phyloP scores from a whole-genome alignment of 2,113 vertebrate species.

The Gavialis gangeticus region DNA sequence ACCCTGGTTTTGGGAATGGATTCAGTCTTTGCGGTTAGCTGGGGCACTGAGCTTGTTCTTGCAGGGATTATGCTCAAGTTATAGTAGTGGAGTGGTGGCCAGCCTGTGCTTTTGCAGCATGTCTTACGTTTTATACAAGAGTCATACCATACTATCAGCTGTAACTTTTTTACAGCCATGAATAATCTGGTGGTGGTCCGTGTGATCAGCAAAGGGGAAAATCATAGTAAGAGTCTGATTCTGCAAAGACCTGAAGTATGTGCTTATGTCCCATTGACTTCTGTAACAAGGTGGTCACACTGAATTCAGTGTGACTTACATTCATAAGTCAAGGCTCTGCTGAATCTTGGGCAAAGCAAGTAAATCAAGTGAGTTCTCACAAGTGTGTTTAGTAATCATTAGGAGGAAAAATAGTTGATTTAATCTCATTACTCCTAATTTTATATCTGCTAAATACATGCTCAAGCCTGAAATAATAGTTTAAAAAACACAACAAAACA shows the following conservation, averaged over 20 bases:
- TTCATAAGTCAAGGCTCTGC: neutral
- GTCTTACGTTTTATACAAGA: neutral
- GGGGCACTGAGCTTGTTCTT: slow-evolving; percentile 37
- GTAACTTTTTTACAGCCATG: slow-evolving; percentile 51
- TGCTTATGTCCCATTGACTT: neutral
- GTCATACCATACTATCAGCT: neutral
- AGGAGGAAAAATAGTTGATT: neutral
- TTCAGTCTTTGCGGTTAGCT: slow-evolving; percentile 27
- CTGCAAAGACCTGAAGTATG: slow-evolving; percentile 47
- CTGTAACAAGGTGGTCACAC: neutral
- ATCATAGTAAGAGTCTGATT: neutral
- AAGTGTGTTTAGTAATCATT: neutral
- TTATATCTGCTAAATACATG: neutral
- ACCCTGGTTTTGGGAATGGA: slow-evolving; percentile 10
- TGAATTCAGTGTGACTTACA: neutral
- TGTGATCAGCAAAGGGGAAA: neutral
- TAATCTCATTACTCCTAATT: neutral
- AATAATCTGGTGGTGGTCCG: slow-evolving; percentile 51
- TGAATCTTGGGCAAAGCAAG: slow-evolving; percentile 12
- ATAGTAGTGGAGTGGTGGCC: neutral
- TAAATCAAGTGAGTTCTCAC: neutral
- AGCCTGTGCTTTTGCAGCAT: slow-evolving; percentile 21
- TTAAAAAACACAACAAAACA: neutral
- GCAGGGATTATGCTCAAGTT: slow-evolving; percentile 22
- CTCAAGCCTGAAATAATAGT: neutral